Base-by-base conservation (phyloP, 2,113 vertebrate species). In the Corythornis vintsioides region DNA sequence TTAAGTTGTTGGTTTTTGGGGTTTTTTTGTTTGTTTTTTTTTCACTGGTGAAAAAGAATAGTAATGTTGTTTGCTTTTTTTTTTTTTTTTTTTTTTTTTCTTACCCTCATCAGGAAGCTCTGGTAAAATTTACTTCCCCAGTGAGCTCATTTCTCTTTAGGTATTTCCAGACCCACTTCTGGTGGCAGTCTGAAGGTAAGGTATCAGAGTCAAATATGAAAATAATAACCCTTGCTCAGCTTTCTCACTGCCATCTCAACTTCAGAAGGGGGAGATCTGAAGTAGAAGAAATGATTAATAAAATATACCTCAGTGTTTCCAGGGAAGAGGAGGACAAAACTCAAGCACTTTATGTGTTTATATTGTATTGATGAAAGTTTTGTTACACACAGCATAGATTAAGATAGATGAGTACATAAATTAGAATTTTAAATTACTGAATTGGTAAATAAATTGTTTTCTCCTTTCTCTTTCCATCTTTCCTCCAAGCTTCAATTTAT, bases 381-480 rank as follows among this genome's bases (percentile, higher is more conserved):
- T 91, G 77, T 75, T 84, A 85, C 45, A 72, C 48, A 72, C 53
- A 82, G 13, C 48, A 72, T 7, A 84, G 21, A 69, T 12, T 67
- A 35, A 61, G 57, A 90, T 69, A 84, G 70, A 82, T 48, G 21
- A 31, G 52, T 75, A 86, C 59, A 76, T 87, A 89, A 93, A 89
- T 92, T 91, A 92, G 87, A 94, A 94, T 91, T 90, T 89, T 72
- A 89, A 81, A 85, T 93, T 0, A 45, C 31, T 70, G 55, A 40
- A 57, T 66, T 61, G 16, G 66, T 93, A 91, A 94, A 96, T 94
- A 92, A 94, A 89, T 91, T 82, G 59, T 50, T 94, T 91, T 92
- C 29, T 90, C 55, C 35, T 87, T 93, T 85, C 18, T 15, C 3
- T 66, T 89, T 72, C 63, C 42, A 91, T 79, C 38, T 25, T 91